phyloP scores from a whole-genome alignment of 2,888 invertebrate genomes.

The Leptinotarsa juncta region DNA sequence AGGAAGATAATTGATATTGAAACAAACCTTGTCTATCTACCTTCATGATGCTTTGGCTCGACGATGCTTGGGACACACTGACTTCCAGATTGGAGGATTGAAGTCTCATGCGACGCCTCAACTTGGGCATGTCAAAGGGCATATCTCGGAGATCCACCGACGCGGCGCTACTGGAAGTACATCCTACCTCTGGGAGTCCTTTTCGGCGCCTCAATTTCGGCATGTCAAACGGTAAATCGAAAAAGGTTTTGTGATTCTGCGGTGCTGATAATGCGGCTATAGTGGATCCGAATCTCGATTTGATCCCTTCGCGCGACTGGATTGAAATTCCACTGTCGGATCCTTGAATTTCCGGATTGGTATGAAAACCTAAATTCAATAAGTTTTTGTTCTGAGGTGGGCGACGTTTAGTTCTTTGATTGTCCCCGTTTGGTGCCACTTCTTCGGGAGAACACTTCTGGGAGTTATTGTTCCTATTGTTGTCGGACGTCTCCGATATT shows the following conservation, averaged over 20 bases:
- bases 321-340: conserved; percentile 91
- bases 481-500: conserved; percentile 84
- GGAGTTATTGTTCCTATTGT: conserved; percentile 82
- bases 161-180: conserved; percentile 76
- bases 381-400: conserved; percentile 83
- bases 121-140: conserved; percentile 93
- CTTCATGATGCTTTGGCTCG: conserved; percentile 84
- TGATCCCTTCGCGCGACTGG: conserved; percentile 79
- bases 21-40: conserved; percentile 73
- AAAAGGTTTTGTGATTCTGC: conserved; percentile 75
- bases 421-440: conserved; percentile 64
- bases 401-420: conserved; percentile 73
- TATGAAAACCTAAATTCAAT: conserved; percentile 74
- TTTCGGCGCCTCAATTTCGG: conserved; percentile 82
- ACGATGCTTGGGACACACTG: conserved; percentile 83
- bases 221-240: conserved; percentile 90
- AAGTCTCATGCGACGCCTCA: conserved; percentile 79
- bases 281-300: conserved; percentile 68
- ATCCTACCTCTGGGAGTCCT: conserved; percentile 74
- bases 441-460: conserved; percentile 83
- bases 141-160: conserved; percentile 84
- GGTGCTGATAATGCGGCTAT: conserved; percentile 64
- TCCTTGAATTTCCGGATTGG: conserved; percentile 83
- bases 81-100: conserved; percentile 74
- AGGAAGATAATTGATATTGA: conserved; percentile 4